phyloP scores from a whole-genome alignment of 2,113 vertebrate species.

The Neodon shergylaensis region DNA sequence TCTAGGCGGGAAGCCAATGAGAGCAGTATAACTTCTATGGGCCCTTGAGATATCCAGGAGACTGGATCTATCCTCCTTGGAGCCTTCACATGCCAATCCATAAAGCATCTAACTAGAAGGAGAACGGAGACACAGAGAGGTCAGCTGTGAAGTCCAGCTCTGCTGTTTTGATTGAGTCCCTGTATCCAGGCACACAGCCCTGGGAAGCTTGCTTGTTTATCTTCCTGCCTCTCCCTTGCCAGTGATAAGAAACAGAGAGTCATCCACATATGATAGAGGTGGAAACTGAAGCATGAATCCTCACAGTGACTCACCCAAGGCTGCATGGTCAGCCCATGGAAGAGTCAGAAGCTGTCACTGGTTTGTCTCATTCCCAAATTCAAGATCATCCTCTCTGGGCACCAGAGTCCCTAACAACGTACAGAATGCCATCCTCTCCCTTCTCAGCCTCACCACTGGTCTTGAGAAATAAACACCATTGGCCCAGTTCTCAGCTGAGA shows the following conservation, averaged over 20 bases:
- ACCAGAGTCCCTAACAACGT: not conserved
- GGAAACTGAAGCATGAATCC: not conserved
- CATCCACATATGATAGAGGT: not conserved
- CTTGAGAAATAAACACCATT: not conserved
- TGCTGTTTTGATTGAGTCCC: accelerated
- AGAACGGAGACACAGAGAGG: accelerated
- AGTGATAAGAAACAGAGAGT: not conserved
- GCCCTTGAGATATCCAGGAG: not conserved
- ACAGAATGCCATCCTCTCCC: not conserved
- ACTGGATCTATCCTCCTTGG: not conserved
- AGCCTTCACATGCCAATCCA: not conserved
- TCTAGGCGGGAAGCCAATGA: accelerated
- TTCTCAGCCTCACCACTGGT: accelerated
- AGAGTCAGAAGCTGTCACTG: not conserved
- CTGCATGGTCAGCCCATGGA: not conserved
- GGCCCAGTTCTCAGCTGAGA: not conserved
- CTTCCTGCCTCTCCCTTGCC: not conserved
- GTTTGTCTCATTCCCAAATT: not conserved
- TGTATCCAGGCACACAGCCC: accelerated
- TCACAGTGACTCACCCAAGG: not conserved
- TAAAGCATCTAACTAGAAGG: not conserved
- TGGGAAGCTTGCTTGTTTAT: too few relatives aligned
- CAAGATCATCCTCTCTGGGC: too few relatives aligned
- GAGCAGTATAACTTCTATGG: accelerated
- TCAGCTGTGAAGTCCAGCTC: not conserved